These are phyloP conservation scores for Periparus ater DNA, from an alignment of 2,797 vertebrate genomes.

Conservation along the genomic window DNA sequence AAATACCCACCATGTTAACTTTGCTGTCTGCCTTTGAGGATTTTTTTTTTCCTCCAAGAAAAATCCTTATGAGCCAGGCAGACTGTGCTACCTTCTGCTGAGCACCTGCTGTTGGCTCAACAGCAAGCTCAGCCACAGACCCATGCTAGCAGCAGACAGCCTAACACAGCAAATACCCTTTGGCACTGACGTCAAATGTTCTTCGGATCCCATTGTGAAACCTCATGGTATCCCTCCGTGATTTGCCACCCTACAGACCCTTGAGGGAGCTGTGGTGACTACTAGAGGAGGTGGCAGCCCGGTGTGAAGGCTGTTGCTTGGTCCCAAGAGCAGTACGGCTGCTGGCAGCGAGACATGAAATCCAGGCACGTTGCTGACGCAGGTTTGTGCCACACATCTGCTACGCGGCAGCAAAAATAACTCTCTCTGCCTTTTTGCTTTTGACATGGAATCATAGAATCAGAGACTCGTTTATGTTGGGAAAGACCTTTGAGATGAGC, in stretches of 20 bases:
- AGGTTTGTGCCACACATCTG: neutral
- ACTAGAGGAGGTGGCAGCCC: neutral
- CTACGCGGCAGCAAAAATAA: neutral
- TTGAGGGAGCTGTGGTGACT: neutral
- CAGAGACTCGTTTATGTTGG: neutral
- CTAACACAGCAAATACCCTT: neutral
- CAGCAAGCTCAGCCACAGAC: neutral
- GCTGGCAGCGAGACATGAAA: accelerated
- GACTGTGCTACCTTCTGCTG: neutral
- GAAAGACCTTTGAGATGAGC: neutral
- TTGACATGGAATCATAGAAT: neutral
- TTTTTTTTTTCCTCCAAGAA: neutral
- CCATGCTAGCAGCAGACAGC: neutral
- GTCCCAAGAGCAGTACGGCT: neutral
- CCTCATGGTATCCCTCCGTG: neutral
- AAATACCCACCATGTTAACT: neutral
- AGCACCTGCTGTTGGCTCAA: neutral
- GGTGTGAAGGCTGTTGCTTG: neutral
- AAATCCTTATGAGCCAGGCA: neutral
- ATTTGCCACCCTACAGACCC: neutral
- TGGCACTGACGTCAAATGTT: neutral
- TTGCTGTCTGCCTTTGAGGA: neutral
- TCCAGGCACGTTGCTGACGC: neutral
- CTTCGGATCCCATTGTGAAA: neutral
- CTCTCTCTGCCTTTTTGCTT: neutral